phyloP scores from a whole-genome alignment of 2,888 invertebrate genomes.

The Cheilosia variabilis region DNA sequence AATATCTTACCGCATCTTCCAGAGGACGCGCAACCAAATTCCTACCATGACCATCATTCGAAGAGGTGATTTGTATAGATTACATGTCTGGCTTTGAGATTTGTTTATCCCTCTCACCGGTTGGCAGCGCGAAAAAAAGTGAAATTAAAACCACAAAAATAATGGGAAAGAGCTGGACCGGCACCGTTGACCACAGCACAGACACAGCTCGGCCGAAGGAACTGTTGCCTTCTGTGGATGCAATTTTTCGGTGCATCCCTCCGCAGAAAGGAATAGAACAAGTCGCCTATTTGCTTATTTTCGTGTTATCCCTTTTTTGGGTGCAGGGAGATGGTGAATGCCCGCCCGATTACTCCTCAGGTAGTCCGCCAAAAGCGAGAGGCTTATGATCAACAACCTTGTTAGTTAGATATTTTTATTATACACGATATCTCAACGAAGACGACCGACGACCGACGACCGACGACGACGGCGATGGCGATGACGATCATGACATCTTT shows the following conservation, averaged over 20 bases:
- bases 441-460: constrained; percentile 10
- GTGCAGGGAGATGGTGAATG: neutral
- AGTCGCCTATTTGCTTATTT: neutral
- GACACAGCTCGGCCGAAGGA: constrained; percentile 33
- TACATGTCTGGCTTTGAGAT: constrained; percentile 55
- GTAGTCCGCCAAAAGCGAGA: constrained; percentile 25
- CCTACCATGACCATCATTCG: constrained; percentile 26
- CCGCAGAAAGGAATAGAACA: constrained; percentile 21
- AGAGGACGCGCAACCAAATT: constrained; percentile 24
- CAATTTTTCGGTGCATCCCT: constrained; percentile 33
- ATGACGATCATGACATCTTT: constrained; percentile 26
- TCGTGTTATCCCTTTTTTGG: constrained; percentile 5
- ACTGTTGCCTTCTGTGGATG: constrained; percentile 18
- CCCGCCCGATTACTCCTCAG: constrained; percentile 15
- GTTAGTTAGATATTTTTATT: constrained; percentile 57
- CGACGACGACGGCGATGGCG: neutral
- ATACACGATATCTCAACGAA: constrained; percentile 23
- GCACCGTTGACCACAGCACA: constrained; percentile 51
- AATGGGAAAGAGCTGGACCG: constrained; percentile 58
- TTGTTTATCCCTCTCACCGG: constrained; percentile 31
- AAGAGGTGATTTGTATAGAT: constrained; percentile 61
- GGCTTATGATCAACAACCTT: constrained; percentile 46
- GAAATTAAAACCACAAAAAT: constrained; percentile 74
- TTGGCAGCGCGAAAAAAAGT: constrained; percentile 49
- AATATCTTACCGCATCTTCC: constrained; percentile 48